Evolutionary conservation across 1,140 invertebrate species (phyloP).

Genomic region (Akabosia matsudoensis): DNA sequence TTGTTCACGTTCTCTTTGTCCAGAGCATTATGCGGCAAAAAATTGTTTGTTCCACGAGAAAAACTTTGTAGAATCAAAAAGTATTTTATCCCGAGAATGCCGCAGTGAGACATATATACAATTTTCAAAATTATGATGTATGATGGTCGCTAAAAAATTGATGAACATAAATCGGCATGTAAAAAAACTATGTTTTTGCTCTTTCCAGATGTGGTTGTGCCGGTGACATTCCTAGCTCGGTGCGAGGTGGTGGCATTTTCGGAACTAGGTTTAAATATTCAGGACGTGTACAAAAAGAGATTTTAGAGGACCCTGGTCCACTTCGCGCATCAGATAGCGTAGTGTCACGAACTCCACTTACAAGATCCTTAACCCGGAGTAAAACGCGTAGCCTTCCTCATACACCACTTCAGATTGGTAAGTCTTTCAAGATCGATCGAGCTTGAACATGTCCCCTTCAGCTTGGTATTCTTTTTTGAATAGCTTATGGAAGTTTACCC

Average conservation of each 20-base stretch:
- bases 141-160: too few species aligned
- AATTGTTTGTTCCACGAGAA: too few species aligned
- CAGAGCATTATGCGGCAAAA: too few species aligned
- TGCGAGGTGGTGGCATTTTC: conserved; percentile 89
- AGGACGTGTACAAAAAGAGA: conserved; percentile 82
- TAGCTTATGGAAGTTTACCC: conserved; percentile 77
- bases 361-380: conserved; percentile 41
- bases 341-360: conserved; percentile 45
- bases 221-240: conserved; percentile 74
- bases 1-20: too few species aligned
- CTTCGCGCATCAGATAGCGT: conserved; percentile 48
- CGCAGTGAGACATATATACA: too few species aligned
- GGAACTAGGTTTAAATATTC: conserved; percentile 90
- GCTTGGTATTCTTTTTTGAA: background rate
- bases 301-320: conserved; percentile 67
- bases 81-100: too few species aligned
- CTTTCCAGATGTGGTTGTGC: conserved; percentile 41
- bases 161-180: too few species aligned
- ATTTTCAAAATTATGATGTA: too few species aligned
- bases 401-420: conserved; percentile 44
- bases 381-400: conserved; percentile 45
- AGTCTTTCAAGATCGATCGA: background rate
- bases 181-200: background rate
- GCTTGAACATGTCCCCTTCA: background rate
- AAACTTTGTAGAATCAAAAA: too few species aligned